These are phyloP conservation scores for Notarius lentiginosus DNA, from an alignment of 2,113 vertebrate species.

Conservation along the genomic window DNA sequence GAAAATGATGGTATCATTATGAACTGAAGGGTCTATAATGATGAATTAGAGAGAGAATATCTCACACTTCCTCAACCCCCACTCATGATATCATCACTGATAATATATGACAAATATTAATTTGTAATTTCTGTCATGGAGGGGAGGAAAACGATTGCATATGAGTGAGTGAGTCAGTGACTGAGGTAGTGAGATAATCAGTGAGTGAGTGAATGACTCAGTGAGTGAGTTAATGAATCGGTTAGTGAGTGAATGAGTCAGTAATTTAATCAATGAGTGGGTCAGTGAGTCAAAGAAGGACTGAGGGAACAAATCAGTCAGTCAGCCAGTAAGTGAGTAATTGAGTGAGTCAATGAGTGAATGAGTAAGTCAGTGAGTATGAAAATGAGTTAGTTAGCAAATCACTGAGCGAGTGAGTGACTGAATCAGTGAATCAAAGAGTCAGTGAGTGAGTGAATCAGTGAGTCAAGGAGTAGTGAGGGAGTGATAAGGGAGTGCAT, in stretches of 20 bases:
- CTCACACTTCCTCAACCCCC: conserved; percentile 50
- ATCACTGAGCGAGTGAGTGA: neutral
- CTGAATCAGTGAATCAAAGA: neutral
- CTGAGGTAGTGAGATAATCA: neutral
- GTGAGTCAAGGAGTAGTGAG: neutral
- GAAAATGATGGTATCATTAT: conserved; percentile 1
- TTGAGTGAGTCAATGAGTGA: neutral
- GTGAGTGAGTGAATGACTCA: neutral
- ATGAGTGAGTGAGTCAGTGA: neutral
- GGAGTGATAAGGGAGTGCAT: neutral
- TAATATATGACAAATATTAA: conserved; percentile 65
- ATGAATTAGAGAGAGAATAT: conserved; percentile 63
- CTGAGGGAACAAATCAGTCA: neutral
- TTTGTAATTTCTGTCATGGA: conserved; percentile 41
- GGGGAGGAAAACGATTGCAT: conserved; percentile 4
- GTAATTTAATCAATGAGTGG: conserved; percentile 5
- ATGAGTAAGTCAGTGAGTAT: neutral
- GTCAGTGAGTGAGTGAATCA: neutral
- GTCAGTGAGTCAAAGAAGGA: neutral
- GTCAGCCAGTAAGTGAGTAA: neutral
- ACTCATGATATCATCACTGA: conserved; percentile 54
- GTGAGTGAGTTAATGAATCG: neutral
- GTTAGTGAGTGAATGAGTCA: neutral
- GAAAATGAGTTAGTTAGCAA: neutral
- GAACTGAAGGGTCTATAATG: conserved; percentile 45